These are phyloP conservation scores for Drosophila histrio DNA, from an alignment of 2,888 invertebrate genomes.

Conservation along the genomic window DNA sequence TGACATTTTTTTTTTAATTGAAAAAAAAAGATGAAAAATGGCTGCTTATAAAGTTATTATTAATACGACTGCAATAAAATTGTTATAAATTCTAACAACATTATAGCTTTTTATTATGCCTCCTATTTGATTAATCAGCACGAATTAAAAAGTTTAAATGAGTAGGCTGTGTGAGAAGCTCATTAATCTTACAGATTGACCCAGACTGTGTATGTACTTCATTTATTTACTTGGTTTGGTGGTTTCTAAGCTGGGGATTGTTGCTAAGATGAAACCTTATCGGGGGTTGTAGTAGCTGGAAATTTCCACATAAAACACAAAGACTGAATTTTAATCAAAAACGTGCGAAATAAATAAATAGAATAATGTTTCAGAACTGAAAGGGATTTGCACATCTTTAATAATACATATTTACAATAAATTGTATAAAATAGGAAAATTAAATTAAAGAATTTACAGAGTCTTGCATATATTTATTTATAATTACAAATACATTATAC, in stretches of 20 bases:
- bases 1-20: not conserved
- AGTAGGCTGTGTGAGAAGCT: not conserved
- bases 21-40: constrained; percentile 18
- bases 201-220: not conserved
- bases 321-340: not conserved
- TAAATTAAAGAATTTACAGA: not conserved
- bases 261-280: constrained; percentile 7
- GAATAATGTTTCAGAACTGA: not conserved
- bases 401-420: not conserved
- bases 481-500: not conserved
- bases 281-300: not conserved
- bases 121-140: constrained; percentile 9
- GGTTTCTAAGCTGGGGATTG: not conserved
- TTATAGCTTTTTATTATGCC: constrained; percentile 11
- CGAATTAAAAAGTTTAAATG: not conserved
- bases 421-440: not conserved
- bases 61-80: constrained; percentile 4
- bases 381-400: not conserved
- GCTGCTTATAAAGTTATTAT: constrained; percentile 12
- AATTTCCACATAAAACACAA: not conserved
- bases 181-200: not conserved
- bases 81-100: not conserved
- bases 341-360: not conserved
- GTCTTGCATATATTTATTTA: not conserved
- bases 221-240: not conserved